These are phyloP conservation scores for Dicyrtomina minuta DNA, from an alignment of 2,888 invertebrate species.

Conservation along the genomic window DNA sequence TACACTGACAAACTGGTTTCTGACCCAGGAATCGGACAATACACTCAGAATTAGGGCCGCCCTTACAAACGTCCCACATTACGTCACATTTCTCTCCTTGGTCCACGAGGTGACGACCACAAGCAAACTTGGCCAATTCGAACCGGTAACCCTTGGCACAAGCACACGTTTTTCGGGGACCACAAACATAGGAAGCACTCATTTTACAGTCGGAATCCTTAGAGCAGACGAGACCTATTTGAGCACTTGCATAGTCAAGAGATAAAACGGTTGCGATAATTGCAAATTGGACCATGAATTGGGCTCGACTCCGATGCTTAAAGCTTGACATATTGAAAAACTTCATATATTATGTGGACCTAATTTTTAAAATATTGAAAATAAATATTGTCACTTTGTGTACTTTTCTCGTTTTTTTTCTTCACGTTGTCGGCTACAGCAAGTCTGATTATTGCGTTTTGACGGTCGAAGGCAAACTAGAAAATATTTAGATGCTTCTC, in stretches of 20 bases:
- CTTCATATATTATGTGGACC: too few relatives aligned
- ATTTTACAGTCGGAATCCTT: constrained; percentile 31
- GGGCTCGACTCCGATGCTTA: too few relatives aligned
- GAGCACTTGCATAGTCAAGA: neutral
- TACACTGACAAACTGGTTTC: constrained; percentile 18
- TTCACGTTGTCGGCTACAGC: too few relatives aligned
- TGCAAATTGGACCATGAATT: too few relatives aligned
- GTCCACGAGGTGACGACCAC: constrained; percentile 5
- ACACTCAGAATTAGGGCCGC: constrained; percentile 22
- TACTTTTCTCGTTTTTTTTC: too few relatives aligned
- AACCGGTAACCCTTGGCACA: constrained; percentile 18
- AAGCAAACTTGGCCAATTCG: constrained; percentile 4
- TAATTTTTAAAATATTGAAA: too few relatives aligned
- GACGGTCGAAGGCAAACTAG: too few relatives aligned
- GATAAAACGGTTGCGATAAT: too few relatives aligned
- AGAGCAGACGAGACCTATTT: constrained; percentile 22
- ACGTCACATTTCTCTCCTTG: constrained; percentile 16
- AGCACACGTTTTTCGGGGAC: constrained; percentile 17
- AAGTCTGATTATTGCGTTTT: too few relatives aligned
- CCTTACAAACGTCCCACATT: constrained; percentile 16
- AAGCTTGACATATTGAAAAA: too few relatives aligned
- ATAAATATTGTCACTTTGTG: too few relatives aligned
- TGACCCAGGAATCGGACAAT: constrained; percentile 16
- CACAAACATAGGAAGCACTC: constrained; percentile 25
- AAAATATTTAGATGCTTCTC: too few relatives aligned